Evolutionary conservation across 2,888 invertebrate genomes (phyloP), one percentile per base, ranked within the genome.

Genomic region (Nephrocerus scutellatus): DNA sequence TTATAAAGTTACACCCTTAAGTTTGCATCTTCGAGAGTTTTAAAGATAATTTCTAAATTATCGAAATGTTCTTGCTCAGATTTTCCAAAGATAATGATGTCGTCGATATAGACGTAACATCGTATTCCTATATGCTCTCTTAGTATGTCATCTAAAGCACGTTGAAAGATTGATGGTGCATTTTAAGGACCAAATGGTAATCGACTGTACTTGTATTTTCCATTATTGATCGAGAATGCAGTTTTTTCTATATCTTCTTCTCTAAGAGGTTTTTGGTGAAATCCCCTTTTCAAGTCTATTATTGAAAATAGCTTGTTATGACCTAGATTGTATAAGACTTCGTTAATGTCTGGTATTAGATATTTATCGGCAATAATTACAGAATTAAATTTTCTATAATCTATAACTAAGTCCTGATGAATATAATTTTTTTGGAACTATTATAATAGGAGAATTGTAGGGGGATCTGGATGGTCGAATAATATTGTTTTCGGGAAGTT

Each of bases 111-210:
- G 20, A 43, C 39, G 18, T 33, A 36, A 19, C 45, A 45, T 5
- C 13, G 24, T 30, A 9, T 20, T 19, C 39, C 39, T 15, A 42
- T 38, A 16, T 38, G 34, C n/a, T 42, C 36, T 23, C 34, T 31
- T 8, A 38, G 24, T 6, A 43, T 43, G 20, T 43, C 44, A 12
- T 41, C 41, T 9, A 44, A 24, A 1, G 38, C 21, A 19, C 44
- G 15, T 20, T 43, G 41, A 33, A 43, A 46, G 28, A 42, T 45
- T 6, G 30, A 29, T 10, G 38, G 37, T 6, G 39, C 40, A 19
- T 44, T 47, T 35, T 44, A 42, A 3, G 44, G 22, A 4, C 47
- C 47, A 16, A 46, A 46, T 12, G 39, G 39, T 19, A 39, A n/a
- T 13, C 44, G 21, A 7, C 34, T 10, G n/a, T 44, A 32, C 19